Conservation (phyloP, 2,888 invertebrate species). For the Lasioglossum malachurum region DNA sequence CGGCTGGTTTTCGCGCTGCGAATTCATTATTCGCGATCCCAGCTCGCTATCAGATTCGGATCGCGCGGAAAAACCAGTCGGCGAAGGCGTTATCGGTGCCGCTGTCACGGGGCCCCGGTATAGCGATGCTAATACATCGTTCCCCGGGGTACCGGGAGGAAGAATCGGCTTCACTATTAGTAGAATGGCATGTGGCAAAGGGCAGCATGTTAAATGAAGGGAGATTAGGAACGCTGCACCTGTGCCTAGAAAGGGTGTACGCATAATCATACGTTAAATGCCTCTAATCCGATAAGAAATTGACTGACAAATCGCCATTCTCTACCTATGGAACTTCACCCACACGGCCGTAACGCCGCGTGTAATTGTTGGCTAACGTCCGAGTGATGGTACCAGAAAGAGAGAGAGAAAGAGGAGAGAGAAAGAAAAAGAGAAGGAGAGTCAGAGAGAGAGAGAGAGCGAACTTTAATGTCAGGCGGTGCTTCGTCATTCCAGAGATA, state of each 20-base stretch:
- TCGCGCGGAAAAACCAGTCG: slow-evolving; percentile 13
- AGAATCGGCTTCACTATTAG: slow-evolving; percentile 42
- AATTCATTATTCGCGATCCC: slow-evolving; percentile 33
- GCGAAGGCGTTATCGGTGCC: slow-evolving; percentile 26
- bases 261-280: slow-evolving; percentile 70
- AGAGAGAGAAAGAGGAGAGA: neutral
- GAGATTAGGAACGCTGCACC: slow-evolving; percentile 68
- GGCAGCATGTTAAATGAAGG: slow-evolving; percentile 56
- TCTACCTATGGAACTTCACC: slow-evolving; percentile 50
- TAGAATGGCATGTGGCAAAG: slow-evolving; percentile 48
- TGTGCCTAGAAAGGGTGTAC: slow-evolving; percentile 57
- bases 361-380: slow-evolving; percentile 39
- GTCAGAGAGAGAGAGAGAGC: slow-evolving; percentile 60
- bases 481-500: slow-evolving; percentile 64
- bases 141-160: slow-evolving; percentile 4
- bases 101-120: slow-evolving; percentile 11
- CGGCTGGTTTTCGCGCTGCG: neutral
- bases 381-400: neutral
- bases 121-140: slow-evolving; percentile 40
- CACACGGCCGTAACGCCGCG: slow-evolving; percentile 45
- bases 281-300: slow-evolving; percentile 74
- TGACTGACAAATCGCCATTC: slow-evolving; percentile 73
- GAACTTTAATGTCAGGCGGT: slow-evolving; percentile 70
- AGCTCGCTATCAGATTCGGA: slow-evolving; percentile 11
- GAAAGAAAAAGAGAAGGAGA: slow-evolving; percentile 47